Conservation (phyloP, 2,113 vertebrate species). For the Protobothrops flavoviridis region DNA sequence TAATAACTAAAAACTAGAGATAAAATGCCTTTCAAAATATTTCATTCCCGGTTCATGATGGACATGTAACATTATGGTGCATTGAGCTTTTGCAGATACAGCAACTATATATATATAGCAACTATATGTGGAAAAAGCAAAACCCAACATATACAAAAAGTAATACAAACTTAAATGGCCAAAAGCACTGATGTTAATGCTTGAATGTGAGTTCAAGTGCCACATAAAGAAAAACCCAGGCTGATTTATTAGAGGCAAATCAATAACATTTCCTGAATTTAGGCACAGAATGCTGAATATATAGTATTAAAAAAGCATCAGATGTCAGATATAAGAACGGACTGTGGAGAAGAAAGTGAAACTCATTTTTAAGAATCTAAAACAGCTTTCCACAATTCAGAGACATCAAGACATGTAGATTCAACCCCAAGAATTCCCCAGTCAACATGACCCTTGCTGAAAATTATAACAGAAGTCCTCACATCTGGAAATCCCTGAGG, state of each 20-base stretch:
- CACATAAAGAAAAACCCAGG: background rate
- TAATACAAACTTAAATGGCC: background rate
- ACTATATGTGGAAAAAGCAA: background rate
- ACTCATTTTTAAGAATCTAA: background rate
- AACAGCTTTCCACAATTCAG: background rate
- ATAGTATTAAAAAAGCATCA: background rate
- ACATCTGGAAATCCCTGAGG: background rate
- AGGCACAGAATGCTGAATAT: background rate
- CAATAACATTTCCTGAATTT: background rate
- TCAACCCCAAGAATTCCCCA: background rate
- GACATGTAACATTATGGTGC: background rate
- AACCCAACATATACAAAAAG: background rate
- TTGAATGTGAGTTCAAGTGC: background rate
- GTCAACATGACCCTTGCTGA: background rate
- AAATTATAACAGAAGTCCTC: background rate
- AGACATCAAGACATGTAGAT: background rate
- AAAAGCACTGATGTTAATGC: background rate
- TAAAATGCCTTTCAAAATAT: background rate
- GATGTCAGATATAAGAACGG: background rate
- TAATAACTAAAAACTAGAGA: background rate
- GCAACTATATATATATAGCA: no score
- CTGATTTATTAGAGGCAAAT: background rate
- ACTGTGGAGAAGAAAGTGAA: background rate
- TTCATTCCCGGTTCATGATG: background rate
- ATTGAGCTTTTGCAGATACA: background rate